Evolutionary conservation across 2,888 invertebrate species (phyloP), one percentile per base, ranked within the genome.

Genomic region (Dasysyrphus albostriatus): DNA sequence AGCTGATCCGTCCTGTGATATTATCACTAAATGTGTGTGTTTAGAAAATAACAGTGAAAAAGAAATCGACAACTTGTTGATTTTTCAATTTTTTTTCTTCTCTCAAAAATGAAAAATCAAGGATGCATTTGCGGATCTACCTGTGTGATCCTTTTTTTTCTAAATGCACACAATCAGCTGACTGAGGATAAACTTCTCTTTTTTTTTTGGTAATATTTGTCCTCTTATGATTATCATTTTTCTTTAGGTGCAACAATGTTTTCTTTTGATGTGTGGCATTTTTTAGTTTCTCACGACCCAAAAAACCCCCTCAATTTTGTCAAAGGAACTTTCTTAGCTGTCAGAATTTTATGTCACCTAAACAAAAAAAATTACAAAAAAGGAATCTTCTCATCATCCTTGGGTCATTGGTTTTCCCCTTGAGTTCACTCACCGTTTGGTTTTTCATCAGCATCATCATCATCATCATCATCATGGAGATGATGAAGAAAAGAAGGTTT

Each of bases 1-100:
- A 84, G 84, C 84, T 84, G 84, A 84, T 84, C 76, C 16, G 56
- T 84, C 65, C 58, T 61, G 44, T 72, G 80, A 65, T 80, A 59
- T 14, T 80, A 65, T 16, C 10, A n/a, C 29, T 58, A 1, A n/a
- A 2, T 24, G 19, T 65, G 65, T 65, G 47, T 65, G 32, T 32
- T 47, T 32, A 47, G 44, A 65, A 65, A 47, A 47, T 16, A 47
- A 16, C n/a, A 29, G 24, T 51, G 14, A n/a, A 67, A 37, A 49
- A 67, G 12, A 9, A 47, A 65, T 47, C 12, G 29, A 19, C 47
- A 65, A 47, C 47, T 47, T 65, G 65, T 65, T 65, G 47, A 47
- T 65, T 65, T 12, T 8, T 24, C 10, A 0, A 4, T 12, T 4
- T 14, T 10, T 47, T 65, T 47, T 7, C n/a, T 14, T 29, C n/a